phyloP scores from a whole-genome alignment of 2,797 vertebrate species.

The Ceyx erithaca region DNA sequence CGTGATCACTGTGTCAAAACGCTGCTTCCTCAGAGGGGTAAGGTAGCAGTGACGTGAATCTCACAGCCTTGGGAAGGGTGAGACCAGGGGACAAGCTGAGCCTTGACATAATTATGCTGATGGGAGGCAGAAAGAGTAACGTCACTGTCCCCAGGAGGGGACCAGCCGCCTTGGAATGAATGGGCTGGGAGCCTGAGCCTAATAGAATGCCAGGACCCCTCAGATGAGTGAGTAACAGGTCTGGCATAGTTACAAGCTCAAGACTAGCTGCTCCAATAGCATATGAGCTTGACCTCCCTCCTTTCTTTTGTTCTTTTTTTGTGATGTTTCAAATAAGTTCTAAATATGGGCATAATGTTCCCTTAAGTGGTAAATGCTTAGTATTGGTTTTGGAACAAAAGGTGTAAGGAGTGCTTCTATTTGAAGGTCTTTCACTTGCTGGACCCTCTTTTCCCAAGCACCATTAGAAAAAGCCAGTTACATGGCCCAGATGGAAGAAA shows the following conservation, averaged over 20 bases:
- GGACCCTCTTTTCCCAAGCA: background rate
- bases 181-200: background rate
- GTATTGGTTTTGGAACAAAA: background rate
- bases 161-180: background rate
- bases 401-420: background rate
- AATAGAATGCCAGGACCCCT: background rate
- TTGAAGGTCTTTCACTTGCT: background rate
- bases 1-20: background rate
- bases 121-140: background rate
- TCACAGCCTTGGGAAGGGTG: background rate
- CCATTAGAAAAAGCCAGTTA: background rate
- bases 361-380: background rate
- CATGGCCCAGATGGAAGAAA: background rate
- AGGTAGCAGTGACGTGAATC: rapidly evolving
- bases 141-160: background rate
- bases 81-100: background rate
- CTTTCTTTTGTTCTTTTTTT: background rate
- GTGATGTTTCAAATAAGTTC: background rate
- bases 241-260: rapidly evolving
- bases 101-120: background rate
- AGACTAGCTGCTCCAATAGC: background rate
- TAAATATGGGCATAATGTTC: background rate
- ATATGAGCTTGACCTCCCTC: background rate
- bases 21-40: rapidly evolving
- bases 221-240: background rate